Base-by-base conservation (phyloP, 2,888 invertebrate species). In the Allacma fusca region DNA sequence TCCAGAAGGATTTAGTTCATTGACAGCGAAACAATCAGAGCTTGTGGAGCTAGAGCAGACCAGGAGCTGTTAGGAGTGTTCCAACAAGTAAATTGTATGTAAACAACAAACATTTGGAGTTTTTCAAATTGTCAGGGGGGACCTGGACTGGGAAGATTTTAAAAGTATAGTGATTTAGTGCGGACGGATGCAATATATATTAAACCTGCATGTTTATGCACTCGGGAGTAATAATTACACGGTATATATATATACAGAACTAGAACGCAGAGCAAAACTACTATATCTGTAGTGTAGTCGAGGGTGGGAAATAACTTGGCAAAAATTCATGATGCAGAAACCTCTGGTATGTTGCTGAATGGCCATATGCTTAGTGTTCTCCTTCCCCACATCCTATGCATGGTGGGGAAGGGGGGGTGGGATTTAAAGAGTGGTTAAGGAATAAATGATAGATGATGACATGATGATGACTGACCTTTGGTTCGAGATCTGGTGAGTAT, bases 401-500 rank as follows among this genome's bases (percentile, higher is more conserved):
- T n/a, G 16, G 50, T 1, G 50, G 23, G 2, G 21, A 24, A 62
- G 23, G 16, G 62, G 62, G 16, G 24, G 16, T 50, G 4, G n/a
- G 50, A 50, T 50, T 50, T 50, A 4, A 50, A 50, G 26, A 62
- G 62, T 24, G 62, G 23, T 24, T 62, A 26, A 26, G 62, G 62
- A 62, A 62, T 62, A 62, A 29, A 59, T 62, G 71, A 64, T 57
- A 76, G 59, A 65, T 44, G 72, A 65, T 59, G 59, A 78, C 73
- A 72, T 24, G 57, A 50, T 21, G 29, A 68, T 69, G 69, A 77
- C 81, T 83, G 75, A 84, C 84, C 84, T 84, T 84, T 84, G 75
- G 81, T 82, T 78, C 84, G 76, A 34, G 84, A 84, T 71, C 84
- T 80, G 68, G 84, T 84, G 67, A 84, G 75, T 71, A 84, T 84